A percentile compares a stretch with the other conserved stretches of the same genome.
phyloP scores from a whole-genome alignment of 2,113 vertebrate species.

The Vidua chalybeata region DNA sequence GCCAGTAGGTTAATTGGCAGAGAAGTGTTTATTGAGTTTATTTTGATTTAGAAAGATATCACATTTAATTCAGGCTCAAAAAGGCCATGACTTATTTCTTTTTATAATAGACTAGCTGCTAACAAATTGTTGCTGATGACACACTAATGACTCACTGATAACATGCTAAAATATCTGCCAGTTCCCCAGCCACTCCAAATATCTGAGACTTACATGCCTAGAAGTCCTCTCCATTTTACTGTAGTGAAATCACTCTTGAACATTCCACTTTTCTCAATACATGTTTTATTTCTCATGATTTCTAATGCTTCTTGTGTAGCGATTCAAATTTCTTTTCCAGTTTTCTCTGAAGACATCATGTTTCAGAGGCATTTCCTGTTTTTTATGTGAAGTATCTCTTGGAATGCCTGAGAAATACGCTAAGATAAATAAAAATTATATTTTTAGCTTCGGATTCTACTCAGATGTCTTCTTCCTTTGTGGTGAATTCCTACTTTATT shows the following conservation, averaged over 20 bases:
- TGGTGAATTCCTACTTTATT: not conserved
- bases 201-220: conserved; percentile 10
- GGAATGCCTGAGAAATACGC: conserved; percentile 38
- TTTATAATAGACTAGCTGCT: not conserved
- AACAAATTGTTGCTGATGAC: not conserved
- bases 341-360: not conserved
- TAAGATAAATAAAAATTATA: conserved; percentile 17
- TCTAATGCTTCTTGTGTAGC: not conserved
- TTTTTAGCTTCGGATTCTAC: conserved; percentile 14
- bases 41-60: conserved; percentile 13
- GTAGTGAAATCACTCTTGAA: not conserved
- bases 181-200: conserved; percentile 17
- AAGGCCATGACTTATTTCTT: not conserved
- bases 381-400: not conserved
- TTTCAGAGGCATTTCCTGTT: conserved; percentile 1
- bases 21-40: not conserved
- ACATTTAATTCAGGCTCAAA: not conserved
- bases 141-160: not conserved
- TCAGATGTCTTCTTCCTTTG: not conserved
- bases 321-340: conserved; percentile 11
- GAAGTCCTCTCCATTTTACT: conserved; percentile 35
- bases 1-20: not conserved
- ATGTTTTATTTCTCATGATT: conserved; percentile 43
- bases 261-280: conserved; percentile 15
- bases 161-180: not conserved